A percentile compares a stretch with the other conserved stretches of the same genome.
These are phyloP conservation scores for Megatriorchis doriae DNA, from an alignment of 2,113 vertebrate species.

Conservation along the genomic window DNA sequence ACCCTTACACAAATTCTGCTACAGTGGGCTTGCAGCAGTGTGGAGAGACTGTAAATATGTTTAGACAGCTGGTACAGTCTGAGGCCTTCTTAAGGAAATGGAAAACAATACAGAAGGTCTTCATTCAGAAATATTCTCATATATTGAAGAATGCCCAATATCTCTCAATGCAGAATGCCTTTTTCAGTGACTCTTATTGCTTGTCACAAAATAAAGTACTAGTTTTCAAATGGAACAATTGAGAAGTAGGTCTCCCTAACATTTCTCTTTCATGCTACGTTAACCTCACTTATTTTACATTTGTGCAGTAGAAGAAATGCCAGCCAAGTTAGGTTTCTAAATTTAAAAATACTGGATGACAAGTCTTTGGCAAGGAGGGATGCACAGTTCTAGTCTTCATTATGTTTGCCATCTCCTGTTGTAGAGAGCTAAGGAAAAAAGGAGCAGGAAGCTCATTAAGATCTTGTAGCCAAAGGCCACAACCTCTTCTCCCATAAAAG, in stretches of 20 bases:
- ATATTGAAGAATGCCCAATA: not conserved
- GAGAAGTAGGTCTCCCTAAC: not conserved
- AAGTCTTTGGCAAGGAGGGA: constrained; percentile 10
- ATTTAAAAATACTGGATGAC: constrained; percentile 56
- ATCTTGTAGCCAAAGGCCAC: not conserved
- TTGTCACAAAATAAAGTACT: constrained; percentile 22
- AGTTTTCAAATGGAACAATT: constrained; percentile 44
- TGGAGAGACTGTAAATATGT: constrained; percentile 5
- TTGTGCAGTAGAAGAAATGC: constrained; percentile 43
- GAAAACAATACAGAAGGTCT: not conserved
- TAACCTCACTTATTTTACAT: constrained; percentile 28
- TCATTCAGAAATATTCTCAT: not conserved
- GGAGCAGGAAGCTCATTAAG: constrained; percentile 12
- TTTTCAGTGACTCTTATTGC: not conserved
- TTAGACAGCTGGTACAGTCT: constrained; percentile 53
- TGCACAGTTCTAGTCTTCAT: not conserved
- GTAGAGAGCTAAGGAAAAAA: not conserved
- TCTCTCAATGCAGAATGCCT: not conserved
- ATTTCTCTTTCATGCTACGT: not conserved
- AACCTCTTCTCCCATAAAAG: not conserved
- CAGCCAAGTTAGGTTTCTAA: constrained; percentile 56
- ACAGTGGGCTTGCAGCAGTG: not conserved
- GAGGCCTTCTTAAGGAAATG: constrained; percentile 15
- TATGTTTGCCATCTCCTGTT: not conserved
- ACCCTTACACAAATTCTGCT: constrained; percentile 12